A percentile compares a stretch with the other conserved stretches of the same genome.
Evolutionary conservation across 2,888 invertebrate species (phyloP).

Genomic region (Ctenicera cuprea): DNA sequence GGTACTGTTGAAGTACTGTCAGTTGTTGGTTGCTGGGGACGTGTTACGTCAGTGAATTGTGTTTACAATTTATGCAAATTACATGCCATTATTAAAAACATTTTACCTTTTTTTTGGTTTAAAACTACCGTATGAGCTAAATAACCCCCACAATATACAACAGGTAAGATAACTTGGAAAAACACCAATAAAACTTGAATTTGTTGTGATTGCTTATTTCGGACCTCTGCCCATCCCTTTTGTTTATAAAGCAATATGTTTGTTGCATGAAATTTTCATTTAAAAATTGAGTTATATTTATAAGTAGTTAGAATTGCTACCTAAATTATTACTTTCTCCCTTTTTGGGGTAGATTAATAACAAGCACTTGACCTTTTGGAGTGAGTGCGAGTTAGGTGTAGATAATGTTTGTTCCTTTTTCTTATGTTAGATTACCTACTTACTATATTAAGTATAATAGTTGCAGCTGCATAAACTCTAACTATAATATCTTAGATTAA

Average conservation of each 20-base stretch:
- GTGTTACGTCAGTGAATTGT: conserved; percentile 52
- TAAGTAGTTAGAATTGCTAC: neutral
- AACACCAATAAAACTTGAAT: neutral
- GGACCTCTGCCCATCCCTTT: conserved; percentile 57
- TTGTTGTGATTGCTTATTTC: conserved; percentile 18
- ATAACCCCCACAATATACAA: neutral
- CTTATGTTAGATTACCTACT: no score
- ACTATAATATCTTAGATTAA: neutral
- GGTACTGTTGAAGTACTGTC: no score
- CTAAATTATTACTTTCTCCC: neutral
- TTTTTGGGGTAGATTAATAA: neutral
- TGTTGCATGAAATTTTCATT: conserved; percentile 14
- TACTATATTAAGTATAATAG: no score
- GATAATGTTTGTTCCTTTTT: no score
- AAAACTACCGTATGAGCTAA: neutral
- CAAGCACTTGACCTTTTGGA: neutral
- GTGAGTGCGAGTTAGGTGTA: neutral
- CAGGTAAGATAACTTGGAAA: neutral
- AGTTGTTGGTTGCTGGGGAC: conserved; percentile 30
- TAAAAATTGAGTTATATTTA: neutral
- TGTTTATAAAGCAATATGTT: conserved; percentile 51
- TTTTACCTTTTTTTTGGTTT: conserved; percentile 4
- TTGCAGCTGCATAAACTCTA: no score
- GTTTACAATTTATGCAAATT: conserved; percentile 42
- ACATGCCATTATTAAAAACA: conserved; percentile 27